phyloP scores from a whole-genome alignment of 2,888 invertebrate species.

The Morinoia aosen region DNA sequence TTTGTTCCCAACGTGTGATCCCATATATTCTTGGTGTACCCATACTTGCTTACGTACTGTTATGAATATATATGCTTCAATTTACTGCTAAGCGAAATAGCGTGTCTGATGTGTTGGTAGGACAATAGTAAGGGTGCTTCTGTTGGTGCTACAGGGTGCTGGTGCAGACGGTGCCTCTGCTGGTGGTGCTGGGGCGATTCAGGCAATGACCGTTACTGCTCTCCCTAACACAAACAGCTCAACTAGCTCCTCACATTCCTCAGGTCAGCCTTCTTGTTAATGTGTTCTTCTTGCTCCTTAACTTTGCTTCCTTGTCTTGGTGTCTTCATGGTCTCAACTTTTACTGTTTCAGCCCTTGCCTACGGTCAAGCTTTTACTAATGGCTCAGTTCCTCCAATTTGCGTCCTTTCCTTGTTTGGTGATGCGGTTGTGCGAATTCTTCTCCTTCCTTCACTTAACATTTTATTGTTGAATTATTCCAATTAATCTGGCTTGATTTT shows the following conservation, averaged over 20 bases:
- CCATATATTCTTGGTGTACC: background rate
- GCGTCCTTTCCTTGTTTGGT: background rate
- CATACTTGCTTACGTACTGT: background rate
- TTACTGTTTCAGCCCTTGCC: background rate
- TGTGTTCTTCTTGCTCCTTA: background rate
- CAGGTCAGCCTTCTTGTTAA: constrained; percentile 34
- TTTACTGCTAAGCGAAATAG: background rate
- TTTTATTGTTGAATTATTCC: background rate
- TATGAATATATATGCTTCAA: background rate
- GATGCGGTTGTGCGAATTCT: background rate
- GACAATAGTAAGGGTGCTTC: background rate
- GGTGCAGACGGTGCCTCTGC: constrained; percentile 23
- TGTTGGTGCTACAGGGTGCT: constrained; percentile 42
- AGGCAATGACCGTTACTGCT: constrained; percentile 50
- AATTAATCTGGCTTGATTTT: background rate
- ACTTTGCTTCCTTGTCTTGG: background rate
- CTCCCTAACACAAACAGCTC: constrained; percentile 47
- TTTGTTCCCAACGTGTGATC: background rate
- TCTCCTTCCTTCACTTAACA: background rate
- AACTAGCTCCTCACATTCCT: constrained; percentile 46
- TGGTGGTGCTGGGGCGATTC: constrained; percentile 25
- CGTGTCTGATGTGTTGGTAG: background rate
- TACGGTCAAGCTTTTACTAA: background rate
- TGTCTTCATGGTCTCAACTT: background rate
- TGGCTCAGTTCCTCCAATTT: background rate